Evolutionary conservation across 2,797 vertebrate species (phyloP).

Genomic region (Macropus fuliginosus): DNA sequence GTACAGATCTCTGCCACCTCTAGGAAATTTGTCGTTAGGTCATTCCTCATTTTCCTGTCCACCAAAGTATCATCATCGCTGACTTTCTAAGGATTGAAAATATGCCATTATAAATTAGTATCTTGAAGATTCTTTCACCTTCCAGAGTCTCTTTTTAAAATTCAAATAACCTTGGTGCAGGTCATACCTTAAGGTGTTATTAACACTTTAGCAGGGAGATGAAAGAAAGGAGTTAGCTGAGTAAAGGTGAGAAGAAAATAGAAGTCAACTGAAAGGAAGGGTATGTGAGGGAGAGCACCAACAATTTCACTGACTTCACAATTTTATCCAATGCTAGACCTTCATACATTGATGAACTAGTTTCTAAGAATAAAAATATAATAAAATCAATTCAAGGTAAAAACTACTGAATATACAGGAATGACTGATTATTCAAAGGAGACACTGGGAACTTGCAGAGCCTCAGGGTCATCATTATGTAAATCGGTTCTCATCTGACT

Average conservation of each 20-base stretch:
- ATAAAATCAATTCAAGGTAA: neutral
- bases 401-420: neutral
- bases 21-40: neutral
- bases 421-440: constrained; percentile 34
- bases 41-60: neutral
- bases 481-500: constrained; percentile 50
- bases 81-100: neutral
- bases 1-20: neutral
- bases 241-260: accelerated
- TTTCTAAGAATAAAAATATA: neutral
- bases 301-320: neutral
- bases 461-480: constrained; percentile 13
- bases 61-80: neutral
- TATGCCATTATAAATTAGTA: neutral
- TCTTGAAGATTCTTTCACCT: neutral
- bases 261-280: too few species aligned
- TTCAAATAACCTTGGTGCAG: neutral
- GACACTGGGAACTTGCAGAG: neutral
- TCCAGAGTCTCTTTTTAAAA: neutral
- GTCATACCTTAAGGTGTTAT: neutral
- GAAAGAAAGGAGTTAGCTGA: neutral
- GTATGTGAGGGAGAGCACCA: neutral
- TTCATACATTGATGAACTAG: neutral
- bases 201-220: neutral
- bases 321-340: neutral